Evolutionary conservation across 2,797 vertebrate genomes (phyloP).

Genomic region (Mormyrops boulengeri): DNA sequence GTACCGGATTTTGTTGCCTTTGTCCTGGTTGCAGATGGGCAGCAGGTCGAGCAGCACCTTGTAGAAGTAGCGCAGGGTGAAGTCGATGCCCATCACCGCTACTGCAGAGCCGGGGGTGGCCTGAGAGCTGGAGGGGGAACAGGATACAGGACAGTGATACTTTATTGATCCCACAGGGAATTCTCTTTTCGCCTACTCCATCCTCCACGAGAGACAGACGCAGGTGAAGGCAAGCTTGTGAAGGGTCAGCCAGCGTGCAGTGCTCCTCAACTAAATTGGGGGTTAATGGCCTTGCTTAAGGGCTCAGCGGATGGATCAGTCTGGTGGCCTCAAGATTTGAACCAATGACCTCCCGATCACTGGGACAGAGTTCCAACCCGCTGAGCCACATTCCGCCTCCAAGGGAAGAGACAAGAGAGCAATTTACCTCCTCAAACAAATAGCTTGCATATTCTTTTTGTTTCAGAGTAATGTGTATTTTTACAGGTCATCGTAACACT

Average conservation of each 20-base stretch:
- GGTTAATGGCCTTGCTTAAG: neutral
- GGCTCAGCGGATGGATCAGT: neutral
- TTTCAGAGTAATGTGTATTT: neutral
- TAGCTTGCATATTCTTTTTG: neutral
- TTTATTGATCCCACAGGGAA: neutral
- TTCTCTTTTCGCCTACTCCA: neutral
- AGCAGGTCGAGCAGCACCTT: constrained; percentile 92
- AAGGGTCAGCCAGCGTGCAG: neutral
- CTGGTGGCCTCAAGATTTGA: no score
- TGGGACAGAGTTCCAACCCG: neutral
- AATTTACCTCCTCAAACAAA: neutral
- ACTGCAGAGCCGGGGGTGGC: constrained; percentile 84
- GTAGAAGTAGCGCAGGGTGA: constrained; percentile 94
- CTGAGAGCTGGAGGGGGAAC: constrained; percentile 63
- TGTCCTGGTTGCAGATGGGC: constrained; percentile 93
- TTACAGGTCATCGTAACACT: neutral
- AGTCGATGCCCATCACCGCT: constrained; percentile 96
- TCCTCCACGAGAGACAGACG: neutral
- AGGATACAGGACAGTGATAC: constrained; percentile 6
- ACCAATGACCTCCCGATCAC: neutral
- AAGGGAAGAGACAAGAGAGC: neutral
- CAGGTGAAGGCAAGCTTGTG: neutral
- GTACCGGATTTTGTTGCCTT: constrained; percentile 92
- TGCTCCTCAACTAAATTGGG: neutral
- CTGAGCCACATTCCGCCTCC: neutral